Evolutionary conservation across 2,888 invertebrate species (phyloP).

Genomic region (Agonopterix arenella): DNA sequence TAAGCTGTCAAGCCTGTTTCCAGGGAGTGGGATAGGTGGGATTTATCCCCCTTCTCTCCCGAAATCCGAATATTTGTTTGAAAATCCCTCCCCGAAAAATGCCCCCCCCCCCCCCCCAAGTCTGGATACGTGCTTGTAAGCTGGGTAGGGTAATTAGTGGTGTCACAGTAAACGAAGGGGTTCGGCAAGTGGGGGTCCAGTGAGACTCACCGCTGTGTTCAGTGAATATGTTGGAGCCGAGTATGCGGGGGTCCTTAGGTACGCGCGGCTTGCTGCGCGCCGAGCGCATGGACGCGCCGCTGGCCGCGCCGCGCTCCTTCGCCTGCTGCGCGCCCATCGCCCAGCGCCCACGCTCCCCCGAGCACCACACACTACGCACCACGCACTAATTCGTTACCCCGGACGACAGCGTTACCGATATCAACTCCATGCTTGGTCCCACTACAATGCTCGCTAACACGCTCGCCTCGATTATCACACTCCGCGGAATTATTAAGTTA

Average conservation of each 20-base stretch:
- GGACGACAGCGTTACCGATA: constrained; percentile 41
- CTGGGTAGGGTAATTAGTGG: background rate
- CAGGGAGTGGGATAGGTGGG: too few relatives aligned
- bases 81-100: too few relatives aligned
- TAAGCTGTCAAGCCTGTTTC: too few relatives aligned
- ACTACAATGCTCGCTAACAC: constrained; percentile 27
- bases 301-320: constrained; percentile 89
- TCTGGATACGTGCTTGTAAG: too few relatives aligned
- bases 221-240: constrained; percentile 94
- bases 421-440: constrained; percentile 30
- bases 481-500: background rate
- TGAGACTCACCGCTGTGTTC: constrained; percentile 92
- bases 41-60: too few relatives aligned
- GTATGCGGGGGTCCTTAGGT: constrained; percentile 88
- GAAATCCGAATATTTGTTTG: too few relatives aligned
- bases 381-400: constrained; percentile 31
- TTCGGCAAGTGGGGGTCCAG: background rate
- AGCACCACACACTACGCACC: constrained; percentile 11
- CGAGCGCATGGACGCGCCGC: constrained; percentile 84
- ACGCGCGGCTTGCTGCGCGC: constrained; percentile 85
- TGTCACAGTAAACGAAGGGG: background rate
- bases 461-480: constrained; percentile 1
- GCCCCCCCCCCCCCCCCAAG: too few relatives aligned
- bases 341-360: background rate
- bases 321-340: constrained; percentile 96